Conservation (phyloP, 2,113 vertebrate genomes). For the Toxostoma redivivum region DNA sequence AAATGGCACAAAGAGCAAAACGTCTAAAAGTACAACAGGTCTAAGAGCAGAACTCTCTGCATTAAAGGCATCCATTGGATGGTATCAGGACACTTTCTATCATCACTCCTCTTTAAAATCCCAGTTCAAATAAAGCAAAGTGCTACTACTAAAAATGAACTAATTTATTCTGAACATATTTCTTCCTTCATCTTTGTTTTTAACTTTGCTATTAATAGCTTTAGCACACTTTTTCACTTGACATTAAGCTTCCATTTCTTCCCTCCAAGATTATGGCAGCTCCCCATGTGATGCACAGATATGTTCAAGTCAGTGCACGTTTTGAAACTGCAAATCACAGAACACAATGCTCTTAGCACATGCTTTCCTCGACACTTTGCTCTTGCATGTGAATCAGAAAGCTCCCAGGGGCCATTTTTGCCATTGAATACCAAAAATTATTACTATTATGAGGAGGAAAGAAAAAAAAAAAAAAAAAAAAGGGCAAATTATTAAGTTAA, state of each 20-base stretch:
- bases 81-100: neutral
- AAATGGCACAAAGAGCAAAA: neutral
- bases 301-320: neutral
- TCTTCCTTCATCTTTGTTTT: neutral
- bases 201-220: neutral
- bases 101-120: neutral
- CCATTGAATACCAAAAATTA: neutral
- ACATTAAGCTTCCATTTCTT: neutral
- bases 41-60: neutral
- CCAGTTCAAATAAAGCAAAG: neutral
- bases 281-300: neutral
- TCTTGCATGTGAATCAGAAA: slow-evolving; percentile 27
- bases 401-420: neutral
- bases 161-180: neutral
- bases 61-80: neutral
- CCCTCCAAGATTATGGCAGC: neutral
- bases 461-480: neutral
- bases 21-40: neutral
- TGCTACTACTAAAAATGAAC: neutral
- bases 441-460: neutral
- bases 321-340: neutral
- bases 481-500: slow-evolving; percentile 34
- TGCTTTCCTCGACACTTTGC: neutral
- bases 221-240: neutral
- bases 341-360: neutral